These are phyloP conservation scores for Drosophila limbata DNA, from an alignment of 2,888 invertebrate species.

Conservation along the genomic window DNA sequence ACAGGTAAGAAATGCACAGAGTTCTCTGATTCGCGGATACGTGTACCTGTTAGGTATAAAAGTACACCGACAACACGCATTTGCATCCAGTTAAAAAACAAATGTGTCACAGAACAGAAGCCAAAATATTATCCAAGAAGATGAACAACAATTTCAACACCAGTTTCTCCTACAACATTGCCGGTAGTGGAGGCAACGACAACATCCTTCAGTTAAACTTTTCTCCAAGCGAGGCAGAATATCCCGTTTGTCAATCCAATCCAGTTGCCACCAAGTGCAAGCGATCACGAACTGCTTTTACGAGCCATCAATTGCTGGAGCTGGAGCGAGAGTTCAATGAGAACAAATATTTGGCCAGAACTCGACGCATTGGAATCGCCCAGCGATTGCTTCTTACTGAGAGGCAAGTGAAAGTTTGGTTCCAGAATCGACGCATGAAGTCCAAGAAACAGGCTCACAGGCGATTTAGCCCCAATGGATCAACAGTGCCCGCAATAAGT, in stretches of 20 bases:
- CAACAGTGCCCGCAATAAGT: not conserved
- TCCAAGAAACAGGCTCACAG: slow-evolving; percentile 86
- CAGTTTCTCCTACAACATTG: not conserved
- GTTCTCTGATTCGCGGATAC: slow-evolving; percentile 31
- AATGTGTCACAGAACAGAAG: slow-evolving; percentile 48
- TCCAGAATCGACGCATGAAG: slow-evolving; percentile 93
- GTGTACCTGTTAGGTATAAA: slow-evolving; percentile 69
- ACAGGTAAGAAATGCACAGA: slow-evolving; percentile 41
- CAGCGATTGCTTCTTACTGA: slow-evolving; percentile 95
- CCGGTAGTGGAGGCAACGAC: not conserved
- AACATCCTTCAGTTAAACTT: not conserved
- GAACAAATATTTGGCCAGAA: slow-evolving; percentile 95
- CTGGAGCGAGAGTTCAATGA: slow-evolving; percentile 98
- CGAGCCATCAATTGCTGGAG: slow-evolving; percentile 96
- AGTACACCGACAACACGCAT: slow-evolving; percentile 36
- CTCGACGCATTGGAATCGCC: slow-evolving; percentile 97
- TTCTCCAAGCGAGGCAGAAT: not conserved
- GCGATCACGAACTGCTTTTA: slow-evolving; percentile 96
- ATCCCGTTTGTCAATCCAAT: not conserved
- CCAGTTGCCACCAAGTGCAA: slow-evolving; percentile 85
- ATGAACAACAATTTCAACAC: slow-evolving; percentile 32
- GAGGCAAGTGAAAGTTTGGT: slow-evolving; percentile 94
- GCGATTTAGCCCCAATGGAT: slow-evolving; percentile 15
- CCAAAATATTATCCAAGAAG: slow-evolving; percentile 23
- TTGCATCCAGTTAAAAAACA: slow-evolving; percentile 69